Conservation (phyloP, 2,888 invertebrate genomes). For the Conistra vaccinii region DNA sequence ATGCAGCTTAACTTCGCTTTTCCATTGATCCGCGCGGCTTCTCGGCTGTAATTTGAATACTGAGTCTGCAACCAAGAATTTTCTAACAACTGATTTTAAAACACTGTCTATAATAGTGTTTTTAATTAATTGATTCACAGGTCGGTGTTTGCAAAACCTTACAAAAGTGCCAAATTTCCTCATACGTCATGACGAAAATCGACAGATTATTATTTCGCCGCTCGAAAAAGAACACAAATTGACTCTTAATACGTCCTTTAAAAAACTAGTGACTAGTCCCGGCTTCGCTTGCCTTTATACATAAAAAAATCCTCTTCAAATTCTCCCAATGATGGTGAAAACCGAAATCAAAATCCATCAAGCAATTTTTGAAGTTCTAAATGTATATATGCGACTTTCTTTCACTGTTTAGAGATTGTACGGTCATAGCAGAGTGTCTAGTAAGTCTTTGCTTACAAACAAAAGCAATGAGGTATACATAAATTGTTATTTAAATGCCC, state of each 20-base stretch:
- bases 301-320: neutral
- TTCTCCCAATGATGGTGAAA: neutral
- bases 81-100: neutral
- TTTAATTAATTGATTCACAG: neutral
- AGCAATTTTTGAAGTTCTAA: neutral
- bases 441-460: neutral
- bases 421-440: too few relatives aligned
- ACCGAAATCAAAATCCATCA: neutral
- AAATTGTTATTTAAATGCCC: slow-evolving; percentile 36
- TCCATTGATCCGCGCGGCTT: slow-evolving; percentile 8
- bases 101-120: neutral
- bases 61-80: neutral
- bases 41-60: too few relatives aligned
- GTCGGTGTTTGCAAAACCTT: neutral
- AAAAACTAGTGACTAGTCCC: neutral
- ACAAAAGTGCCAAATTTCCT: neutral
- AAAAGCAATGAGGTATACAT: neutral
- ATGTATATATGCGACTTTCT: too few relatives aligned
- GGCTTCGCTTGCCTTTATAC: neutral
- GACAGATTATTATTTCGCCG: neutral
- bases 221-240: neutral
- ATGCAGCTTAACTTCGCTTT: slow-evolving; percentile 3
- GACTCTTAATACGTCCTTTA: neutral
- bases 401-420: too few relatives aligned
- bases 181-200: neutral